Percentiles rank a stretch among this genome's conserved stretches.
Conservation (phyloP, 2,113 vertebrate genomes). For the Herpailurus yagouaroundi region DNA sequence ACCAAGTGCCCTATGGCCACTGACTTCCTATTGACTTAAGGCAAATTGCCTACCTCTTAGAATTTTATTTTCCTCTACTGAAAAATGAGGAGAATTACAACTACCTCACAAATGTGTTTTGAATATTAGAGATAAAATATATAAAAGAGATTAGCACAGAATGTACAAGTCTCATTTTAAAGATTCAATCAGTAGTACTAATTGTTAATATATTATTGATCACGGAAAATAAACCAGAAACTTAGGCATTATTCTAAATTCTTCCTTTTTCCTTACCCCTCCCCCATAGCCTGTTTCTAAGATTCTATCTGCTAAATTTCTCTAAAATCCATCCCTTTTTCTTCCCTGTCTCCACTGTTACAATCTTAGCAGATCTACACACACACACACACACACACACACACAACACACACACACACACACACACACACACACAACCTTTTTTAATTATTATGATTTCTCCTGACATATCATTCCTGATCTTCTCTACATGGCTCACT, state of each 20-base stretch:
- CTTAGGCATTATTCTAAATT: slow-evolving; percentile 39
- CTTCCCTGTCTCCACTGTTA: background rate
- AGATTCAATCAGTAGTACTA: background rate
- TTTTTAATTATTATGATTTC: background rate
- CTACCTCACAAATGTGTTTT: background rate
- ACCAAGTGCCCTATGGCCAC: background rate
- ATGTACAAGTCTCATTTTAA: background rate
- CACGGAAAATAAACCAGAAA: slow-evolving; percentile 14
- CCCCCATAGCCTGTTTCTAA: background rate
- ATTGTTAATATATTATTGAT: slow-evolving; percentile 23
- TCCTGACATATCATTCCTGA: background rate
- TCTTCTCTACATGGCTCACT: background rate
- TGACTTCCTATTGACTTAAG: slow-evolving; percentile 11
- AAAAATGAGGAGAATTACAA: slow-evolving; percentile 35
- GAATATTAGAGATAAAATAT: slow-evolving; percentile 14
- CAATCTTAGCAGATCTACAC: slow-evolving; percentile 11
- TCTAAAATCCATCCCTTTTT: background rate
- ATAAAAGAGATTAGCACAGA: background rate
- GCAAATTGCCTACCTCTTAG: background rate
- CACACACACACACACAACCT: background rate
- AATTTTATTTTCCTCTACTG: slow-evolving; percentile 54
- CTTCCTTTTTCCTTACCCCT: background rate
- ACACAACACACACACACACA: background rate
- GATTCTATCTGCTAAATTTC: background rate
- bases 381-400: background rate